Conservation (phyloP, 2,113 vertebrate species). For the Archilochus colubris region DNA sequence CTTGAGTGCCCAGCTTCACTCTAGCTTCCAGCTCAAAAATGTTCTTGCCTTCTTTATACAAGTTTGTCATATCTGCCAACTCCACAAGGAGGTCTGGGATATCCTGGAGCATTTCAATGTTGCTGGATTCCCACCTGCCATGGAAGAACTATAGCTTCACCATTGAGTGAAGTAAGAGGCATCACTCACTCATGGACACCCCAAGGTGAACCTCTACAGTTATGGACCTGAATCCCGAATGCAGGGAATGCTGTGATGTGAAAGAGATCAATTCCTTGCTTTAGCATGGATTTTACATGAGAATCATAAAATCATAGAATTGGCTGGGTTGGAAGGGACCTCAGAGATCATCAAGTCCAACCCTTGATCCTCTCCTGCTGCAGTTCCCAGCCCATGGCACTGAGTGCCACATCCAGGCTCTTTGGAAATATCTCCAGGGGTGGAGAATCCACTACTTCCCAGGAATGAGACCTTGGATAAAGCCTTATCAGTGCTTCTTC, state of each 20-base stretch:
- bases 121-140: background rate
- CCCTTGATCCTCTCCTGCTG: too few relatives aligned
- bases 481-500: background rate
- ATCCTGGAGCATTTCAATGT: background rate
- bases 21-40: background rate
- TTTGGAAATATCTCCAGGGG: too few relatives aligned
- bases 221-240: background rate
- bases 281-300: background rate
- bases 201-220: background rate
- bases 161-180: background rate
- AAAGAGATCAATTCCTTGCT: background rate
- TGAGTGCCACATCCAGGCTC: too few relatives aligned
- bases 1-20: background rate
- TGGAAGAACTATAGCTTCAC: background rate
- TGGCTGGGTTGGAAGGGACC: too few relatives aligned
- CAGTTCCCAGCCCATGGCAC: too few relatives aligned
- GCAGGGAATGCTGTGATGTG: background rate
- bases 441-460: too few relatives aligned
- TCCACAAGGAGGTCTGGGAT: background rate
- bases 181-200: background rate
- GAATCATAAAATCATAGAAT: too few relatives aligned
- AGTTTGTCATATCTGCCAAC: background rate
- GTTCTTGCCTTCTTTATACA: background rate
- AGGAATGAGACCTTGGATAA: background rate
- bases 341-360: too few relatives aligned